Conservation (phyloP, 2,113 vertebrate genomes). For the Scalopus aquaticus region DNA sequence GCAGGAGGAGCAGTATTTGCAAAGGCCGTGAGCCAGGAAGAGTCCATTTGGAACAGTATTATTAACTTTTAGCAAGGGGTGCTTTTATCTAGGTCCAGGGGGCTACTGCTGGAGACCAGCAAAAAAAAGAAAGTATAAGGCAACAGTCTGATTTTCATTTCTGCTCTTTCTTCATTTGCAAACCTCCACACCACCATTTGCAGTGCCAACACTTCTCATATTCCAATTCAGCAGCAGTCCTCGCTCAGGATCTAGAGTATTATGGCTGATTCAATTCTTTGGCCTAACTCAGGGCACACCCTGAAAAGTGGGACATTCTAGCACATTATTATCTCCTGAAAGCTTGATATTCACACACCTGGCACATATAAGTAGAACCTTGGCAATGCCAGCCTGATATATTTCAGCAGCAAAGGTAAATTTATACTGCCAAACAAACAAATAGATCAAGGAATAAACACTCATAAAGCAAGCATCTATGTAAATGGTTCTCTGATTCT, state of each 20-base stretch:
- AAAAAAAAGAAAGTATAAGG: background rate
- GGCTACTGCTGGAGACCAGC: background rate
- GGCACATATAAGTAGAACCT: background rate
- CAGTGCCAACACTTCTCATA: background rate
- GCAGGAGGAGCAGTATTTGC: background rate
- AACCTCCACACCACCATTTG: background rate
- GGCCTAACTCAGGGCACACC: conserved; percentile 11
- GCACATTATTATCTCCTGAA: conserved; percentile 46
- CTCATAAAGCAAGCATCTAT: background rate
- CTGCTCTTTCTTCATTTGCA: conserved; percentile 6
- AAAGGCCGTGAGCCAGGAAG: conserved; percentile 19
- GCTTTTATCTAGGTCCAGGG: conserved; percentile 10
- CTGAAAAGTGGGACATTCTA: conserved; percentile 35
- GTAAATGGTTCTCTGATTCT: background rate
- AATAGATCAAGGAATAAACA: conserved; percentile 23
- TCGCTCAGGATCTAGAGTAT: background rate
- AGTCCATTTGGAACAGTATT: background rate
- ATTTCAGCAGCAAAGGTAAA: conserved; percentile 35
- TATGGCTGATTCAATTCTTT: background rate
- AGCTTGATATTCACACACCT: conserved; percentile 7
- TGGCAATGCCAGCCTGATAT: background rate
- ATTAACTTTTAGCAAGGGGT: background rate
- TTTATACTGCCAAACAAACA: background rate
- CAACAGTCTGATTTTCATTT: background rate
- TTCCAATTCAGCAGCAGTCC: background rate